phyloP scores from a whole-genome alignment of 2,888 invertebrate genomes.

The Sthenelais limicola region DNA sequence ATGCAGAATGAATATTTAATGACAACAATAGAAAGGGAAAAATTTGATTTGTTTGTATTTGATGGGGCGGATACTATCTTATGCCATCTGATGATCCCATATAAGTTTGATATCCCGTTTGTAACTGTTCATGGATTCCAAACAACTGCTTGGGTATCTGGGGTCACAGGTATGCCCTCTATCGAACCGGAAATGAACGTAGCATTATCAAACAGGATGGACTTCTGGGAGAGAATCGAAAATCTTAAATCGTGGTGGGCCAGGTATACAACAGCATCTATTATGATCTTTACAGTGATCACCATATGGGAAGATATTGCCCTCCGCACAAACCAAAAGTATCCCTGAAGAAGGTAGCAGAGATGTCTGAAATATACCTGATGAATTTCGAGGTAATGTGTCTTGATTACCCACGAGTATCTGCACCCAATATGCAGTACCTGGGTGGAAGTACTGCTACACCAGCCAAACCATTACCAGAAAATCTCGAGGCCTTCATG shows the following conservation, averaged over 20 bases:
- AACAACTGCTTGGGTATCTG: constrained; percentile 5
- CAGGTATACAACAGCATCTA: neutral
- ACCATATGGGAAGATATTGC: neutral
- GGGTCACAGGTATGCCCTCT: constrained; percentile 10
- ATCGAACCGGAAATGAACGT: constrained; percentile 1
- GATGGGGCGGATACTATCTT: constrained; percentile 1
- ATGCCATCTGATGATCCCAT: constrained; percentile 24
- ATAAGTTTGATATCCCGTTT: constrained; percentile 25
- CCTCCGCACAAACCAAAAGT: neutral
- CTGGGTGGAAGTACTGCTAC: constrained; percentile 5
- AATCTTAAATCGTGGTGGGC: too few species aligned
- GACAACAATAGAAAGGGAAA: constrained; percentile 1
- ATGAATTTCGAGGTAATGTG: constrained; percentile 20
- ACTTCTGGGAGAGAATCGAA: neutral
- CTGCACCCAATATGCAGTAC: constrained; percentile 22
- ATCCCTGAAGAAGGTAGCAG: neutral
- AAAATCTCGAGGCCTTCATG: neutral
- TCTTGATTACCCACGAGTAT: constrained; percentile 17
- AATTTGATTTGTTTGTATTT: constrained; percentile 11
- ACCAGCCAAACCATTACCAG: neutral
- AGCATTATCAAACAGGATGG: neutral
- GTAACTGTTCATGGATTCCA: neutral
- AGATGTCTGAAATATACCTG: constrained; percentile 12
- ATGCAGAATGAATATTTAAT: constrained; percentile 6
- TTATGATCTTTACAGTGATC: neutral